Base-by-base conservation (phyloP, 1,140 invertebrate genomes). In the Magallana ariakensis region DNA sequence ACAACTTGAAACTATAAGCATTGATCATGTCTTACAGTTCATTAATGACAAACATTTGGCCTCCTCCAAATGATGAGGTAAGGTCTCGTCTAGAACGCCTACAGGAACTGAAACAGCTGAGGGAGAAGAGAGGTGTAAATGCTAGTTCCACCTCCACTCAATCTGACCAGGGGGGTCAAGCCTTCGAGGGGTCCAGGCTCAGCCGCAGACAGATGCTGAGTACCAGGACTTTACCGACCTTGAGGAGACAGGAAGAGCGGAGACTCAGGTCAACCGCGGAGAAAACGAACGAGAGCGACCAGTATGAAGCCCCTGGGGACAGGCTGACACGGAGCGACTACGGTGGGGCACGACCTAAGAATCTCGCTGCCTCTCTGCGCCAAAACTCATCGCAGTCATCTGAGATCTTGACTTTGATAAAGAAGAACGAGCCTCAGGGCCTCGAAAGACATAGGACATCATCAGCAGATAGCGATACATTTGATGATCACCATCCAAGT, bases 331-430 rank as follows among this genome's bases (percentile, higher is more conserved):
- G 33, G 53, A 54, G 9, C 1, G 57, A 60, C 53, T 90, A 87
- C 80, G 87, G 89, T 85, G 89, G 89, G 19, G 89, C 89, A 16
- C 87, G 87, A 55, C 89, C 89, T n/a, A 90, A 90, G 55, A 57
- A 84, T 54, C 55, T 85, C 15, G 54, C 19, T 53, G 26, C 46
- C 0, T 58, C 46, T 15, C 53, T 75, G n/a, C 16, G 53, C 26
- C 22, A 22, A 83, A 82, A 26, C 56, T 58, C 1, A 15, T 83
- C 55, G 1, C 22, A 46, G 16, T 54, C 15, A 13, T 55, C 53
- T 10, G 80, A 82, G 19, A 82, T 82, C 11, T 53, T 82, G 16
- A 10, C 53, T 0, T 54, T n/a, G 9, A 55, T 55, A 1, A 82
- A 53, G 19, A 55, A 55, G 53, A 82, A 53, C 11, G 80, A 54